Percentiles rank a stretch among this genome's conserved stretches.
Evolutionary conservation across 1,140 invertebrate genomes (phyloP).

Genomic region (Ridgeia piscesae): DNA sequence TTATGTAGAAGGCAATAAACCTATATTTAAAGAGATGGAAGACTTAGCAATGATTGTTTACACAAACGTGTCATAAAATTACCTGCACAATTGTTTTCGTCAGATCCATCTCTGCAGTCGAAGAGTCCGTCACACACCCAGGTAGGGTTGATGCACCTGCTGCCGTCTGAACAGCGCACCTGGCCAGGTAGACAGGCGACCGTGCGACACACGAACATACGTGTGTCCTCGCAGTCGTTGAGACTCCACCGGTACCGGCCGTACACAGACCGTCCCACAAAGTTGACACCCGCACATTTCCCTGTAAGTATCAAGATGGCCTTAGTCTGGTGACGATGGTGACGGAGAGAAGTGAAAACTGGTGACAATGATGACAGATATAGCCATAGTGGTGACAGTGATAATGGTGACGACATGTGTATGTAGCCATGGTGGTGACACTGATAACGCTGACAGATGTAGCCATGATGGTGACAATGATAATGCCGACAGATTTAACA

Average conservation of each 20-base stretch:
- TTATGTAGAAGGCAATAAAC: too few relatives aligned
- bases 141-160: background rate
- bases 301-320: background rate
- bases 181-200: background rate
- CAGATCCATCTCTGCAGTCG: background rate
- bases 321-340: background rate
- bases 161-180: background rate
- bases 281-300: background rate
- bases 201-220: background rate
- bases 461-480: too few relatives aligned
- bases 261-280: background rate
- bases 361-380: too few relatives aligned
- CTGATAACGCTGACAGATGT: too few relatives aligned
- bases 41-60: background rate
- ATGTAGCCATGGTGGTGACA: too few relatives aligned
- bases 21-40: background rate
- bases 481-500: background rate
- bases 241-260: background rate
- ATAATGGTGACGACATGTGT: too few relatives aligned
- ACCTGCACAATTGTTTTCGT: background rate
- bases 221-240: background rate
- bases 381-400: too few relatives aligned
- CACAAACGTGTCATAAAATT: background rate
- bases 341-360: too few relatives aligned
- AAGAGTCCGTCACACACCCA: background rate